A percentile compares a stretch with the other conserved stretches of the same genome.
Evolutionary conservation across 2,797 vertebrate species (phyloP).

Genomic region (Protonibea diacanthus): DNA sequence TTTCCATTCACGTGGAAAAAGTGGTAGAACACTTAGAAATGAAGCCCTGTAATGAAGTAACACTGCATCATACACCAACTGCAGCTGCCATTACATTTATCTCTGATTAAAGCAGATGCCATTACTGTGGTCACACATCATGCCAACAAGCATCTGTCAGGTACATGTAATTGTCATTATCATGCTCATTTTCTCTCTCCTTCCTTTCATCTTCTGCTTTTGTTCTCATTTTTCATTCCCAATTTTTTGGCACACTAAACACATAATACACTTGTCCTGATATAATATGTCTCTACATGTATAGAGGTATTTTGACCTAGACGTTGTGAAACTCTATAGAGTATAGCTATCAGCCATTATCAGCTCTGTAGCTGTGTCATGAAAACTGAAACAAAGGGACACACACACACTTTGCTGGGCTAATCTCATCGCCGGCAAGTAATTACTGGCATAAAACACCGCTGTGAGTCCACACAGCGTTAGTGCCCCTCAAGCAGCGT

Average conservation of each 20-base stretch:
- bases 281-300: not conserved
- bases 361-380: slow-evolving; percentile 53
- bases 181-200: not conserved
- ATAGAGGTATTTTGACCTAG: not conserved
- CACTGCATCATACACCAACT: slow-evolving; percentile 1
- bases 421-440: slow-evolving; percentile 62
- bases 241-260: not conserved
- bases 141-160: slow-evolving; percentile 26
- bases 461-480: slow-evolving; percentile 52
- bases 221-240: not conserved
- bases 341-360: slow-evolving; percentile 35
- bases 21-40: not conserved
- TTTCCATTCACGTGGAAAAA: no score
- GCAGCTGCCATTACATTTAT: slow-evolving; percentile 18
- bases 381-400: slow-evolving; percentile 62
- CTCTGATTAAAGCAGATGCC: slow-evolving; percentile 20
- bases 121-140: slow-evolving; percentile 24
- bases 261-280: not conserved
- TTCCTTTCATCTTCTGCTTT: not conserved
- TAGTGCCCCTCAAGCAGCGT: slow-evolving; percentile 34
- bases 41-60: slow-evolving; percentile 7
- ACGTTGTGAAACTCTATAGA: slow-evolving; percentile 21
- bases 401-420: slow-evolving; percentile 50
- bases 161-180: slow-evolving; percentile 18
- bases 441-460: slow-evolving; percentile 70